Base-by-base conservation (phyloP, 2,113 vertebrate species). In the Acanthisitta chloris region DNA sequence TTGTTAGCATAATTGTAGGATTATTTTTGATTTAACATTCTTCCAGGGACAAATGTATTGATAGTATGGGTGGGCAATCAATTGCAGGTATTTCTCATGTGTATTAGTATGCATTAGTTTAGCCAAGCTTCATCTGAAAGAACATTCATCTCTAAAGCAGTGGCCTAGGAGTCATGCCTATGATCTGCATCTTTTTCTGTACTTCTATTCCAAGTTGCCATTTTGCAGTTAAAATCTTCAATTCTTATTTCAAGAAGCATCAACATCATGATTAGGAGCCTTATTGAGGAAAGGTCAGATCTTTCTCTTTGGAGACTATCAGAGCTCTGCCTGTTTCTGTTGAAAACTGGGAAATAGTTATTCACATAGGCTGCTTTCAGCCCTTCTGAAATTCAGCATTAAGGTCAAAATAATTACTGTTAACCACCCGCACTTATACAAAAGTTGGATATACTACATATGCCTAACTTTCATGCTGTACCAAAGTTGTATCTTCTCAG, bases 151-250 rank as follows among this genome's bases (percentile, higher is more conserved):
- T 72, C 54, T 49, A 31, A 79, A 55, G 31, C 10, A 36, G 21
- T 43, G 7, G 28, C 16, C 73, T 61, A 29, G 78, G 31, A 81
- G 6, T 65, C 66, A 31, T 5, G 3, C 28, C 19, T 69, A 17
- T 36, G 48, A 59, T 36, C 21, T 45, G 17, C 8, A 6, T 36
- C n/a, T 12, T 61, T 20, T 61, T 58, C 28, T 85, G 5, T 76
- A 49, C 17, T 62, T 91, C 62, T 91, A 17, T 65, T 93, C 14
- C 62, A 73, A 72, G 46, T 46, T 69, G 46, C 17, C 49, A 42
- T 78, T 88, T 86, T 86, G 29, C 58, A 77, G 23, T 90, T 86
- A 69, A 77, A 93, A 61, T 70, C 34, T 81, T 71, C n/a, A 48
- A 0, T 71, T 83, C 25, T 88, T 72, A 17, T 46, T 82, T 93